These are phyloP conservation scores for Colaptes auratus DNA, from an alignment of 2,113 vertebrate species.

Conservation along the genomic window DNA sequence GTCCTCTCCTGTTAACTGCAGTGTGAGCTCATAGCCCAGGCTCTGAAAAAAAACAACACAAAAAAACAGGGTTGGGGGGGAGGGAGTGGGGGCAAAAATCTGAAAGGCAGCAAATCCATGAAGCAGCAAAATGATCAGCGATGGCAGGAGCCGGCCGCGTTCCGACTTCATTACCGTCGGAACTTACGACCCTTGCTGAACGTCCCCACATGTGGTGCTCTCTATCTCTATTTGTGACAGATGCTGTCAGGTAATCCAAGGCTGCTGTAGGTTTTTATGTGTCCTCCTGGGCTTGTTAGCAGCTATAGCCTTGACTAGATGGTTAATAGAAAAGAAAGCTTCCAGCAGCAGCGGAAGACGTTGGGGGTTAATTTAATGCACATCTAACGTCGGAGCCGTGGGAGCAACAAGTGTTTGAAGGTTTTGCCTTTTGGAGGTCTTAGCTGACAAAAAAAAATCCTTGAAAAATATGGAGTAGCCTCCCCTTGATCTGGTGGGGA, in stretches of 20 bases:
- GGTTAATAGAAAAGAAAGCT: background rate
- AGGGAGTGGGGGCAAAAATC: background rate
- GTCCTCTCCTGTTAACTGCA: rapidly evolving
- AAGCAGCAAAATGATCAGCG: background rate
- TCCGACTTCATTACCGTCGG: background rate
- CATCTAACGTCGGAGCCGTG: background rate
- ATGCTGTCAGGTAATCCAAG: background rate
- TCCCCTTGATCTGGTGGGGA: background rate
- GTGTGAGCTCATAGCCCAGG: background rate
- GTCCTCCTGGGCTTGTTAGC: constrained; percentile 3
- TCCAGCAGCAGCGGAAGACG: background rate
- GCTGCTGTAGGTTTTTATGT: background rate
- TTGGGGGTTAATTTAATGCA: background rate
- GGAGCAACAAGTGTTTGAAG: background rate
- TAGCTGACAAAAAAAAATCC: background rate
- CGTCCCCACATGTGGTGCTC: background rate
- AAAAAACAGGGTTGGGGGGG: no score
- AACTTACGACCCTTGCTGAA: background rate
- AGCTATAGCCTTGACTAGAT: background rate
- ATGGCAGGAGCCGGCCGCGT: background rate
- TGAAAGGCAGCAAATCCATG: background rate
- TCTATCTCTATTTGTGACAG: background rate
- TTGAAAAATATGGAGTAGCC: background rate
- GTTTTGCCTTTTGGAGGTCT: background rate
- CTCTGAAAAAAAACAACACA: background rate